A percentile compares a stretch with the other conserved stretches of the same genome.
Conservation (phyloP, 2,888 invertebrate genomes). For the Yponomeuta malinellus region DNA sequence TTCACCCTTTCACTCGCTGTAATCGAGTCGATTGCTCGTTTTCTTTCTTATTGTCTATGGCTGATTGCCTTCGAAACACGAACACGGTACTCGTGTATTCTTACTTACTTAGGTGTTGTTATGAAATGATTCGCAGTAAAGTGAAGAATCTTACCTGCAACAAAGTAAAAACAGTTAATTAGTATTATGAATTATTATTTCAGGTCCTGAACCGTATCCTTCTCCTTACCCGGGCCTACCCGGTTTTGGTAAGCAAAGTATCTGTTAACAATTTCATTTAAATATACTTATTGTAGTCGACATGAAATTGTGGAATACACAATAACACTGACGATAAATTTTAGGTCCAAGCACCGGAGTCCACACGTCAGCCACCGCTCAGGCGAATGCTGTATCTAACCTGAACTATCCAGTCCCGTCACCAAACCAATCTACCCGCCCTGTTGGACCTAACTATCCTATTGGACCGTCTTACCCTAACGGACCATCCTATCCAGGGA, state of each 20-base stretch:
- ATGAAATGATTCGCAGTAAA: neutral
- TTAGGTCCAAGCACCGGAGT: neutral
- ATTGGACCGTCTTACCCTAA: neutral
- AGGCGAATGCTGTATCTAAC: neutral
- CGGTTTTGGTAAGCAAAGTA: neutral
- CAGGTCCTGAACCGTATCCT: neutral
- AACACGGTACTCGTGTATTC: neutral
- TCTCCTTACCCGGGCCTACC: neutral
- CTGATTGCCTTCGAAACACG: neutral
- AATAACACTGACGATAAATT: neutral
- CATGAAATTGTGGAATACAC: no score
- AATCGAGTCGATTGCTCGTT: conserved; percentile 4
- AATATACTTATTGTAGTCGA: no score
- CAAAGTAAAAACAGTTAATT: conserved; percentile 2
- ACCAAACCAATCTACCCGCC: neutral
- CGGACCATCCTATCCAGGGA: neutral
- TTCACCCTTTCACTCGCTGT: conserved; percentile 29
- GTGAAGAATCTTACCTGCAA: conserved; percentile 1
- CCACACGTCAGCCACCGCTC: conserved; percentile 9
- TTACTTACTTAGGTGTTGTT: neutral
- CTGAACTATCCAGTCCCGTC: neutral
- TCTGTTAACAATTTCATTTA: no score
- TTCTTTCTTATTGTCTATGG: neutral
- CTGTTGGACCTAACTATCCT: neutral
- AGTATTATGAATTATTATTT: neutral